Evolutionary conservation across 2,888 invertebrate genomes (phyloP), one percentile per base, ranked within the genome.

Genomic region (Euzophera pinguis): DNA sequence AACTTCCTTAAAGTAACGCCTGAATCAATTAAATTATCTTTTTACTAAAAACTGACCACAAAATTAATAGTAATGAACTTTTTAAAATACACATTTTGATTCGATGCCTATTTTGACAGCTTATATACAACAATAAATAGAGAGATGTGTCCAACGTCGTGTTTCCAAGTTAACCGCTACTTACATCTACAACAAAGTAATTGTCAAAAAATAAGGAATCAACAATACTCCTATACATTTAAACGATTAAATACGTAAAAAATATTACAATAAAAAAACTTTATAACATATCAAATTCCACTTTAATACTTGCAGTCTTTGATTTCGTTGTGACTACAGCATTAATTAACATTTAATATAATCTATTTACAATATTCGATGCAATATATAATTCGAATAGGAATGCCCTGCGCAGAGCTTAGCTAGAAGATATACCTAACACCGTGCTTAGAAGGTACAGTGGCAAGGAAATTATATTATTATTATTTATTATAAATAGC

Each of bases 301-400:
- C 71, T 62, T 75, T 70, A 83, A 82, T 75, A 84, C 84, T 77
- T 69, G 88, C 89, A 89, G 89, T 90, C 89, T 90, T 89, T 85
- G 81, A 82, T 83, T 87, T 85, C 87, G 82, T 89, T 89, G 90
- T 88, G 89, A 90, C 89, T 87, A 90, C 84, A 86, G 85, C 81
- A 78, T 84, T 74, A 72, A 66, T 43, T 13, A 51, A 43, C 16
- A 53, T 60, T 69, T 66, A 75, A 75, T 65, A 67, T 62, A 56
- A 58, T 70, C 75, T 87, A 87, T 86, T 78, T 85, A 88, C 85
- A 86, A 71, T 66, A 87, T 84, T 87, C 85, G 84, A 87, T 81
- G 71, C 71, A 65, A 73, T 66, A 72, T 67, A 62, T 73, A 81
- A 75, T 77, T 77, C 78, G 78, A 82, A 73, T 79, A 83, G 84